A percentile compares a stretch with the other conserved stretches of the same genome.
These are phyloP conservation scores for Muscicapa adusta DNA, from an alignment of 2,113 vertebrate species.

Conservation along the genomic window DNA sequence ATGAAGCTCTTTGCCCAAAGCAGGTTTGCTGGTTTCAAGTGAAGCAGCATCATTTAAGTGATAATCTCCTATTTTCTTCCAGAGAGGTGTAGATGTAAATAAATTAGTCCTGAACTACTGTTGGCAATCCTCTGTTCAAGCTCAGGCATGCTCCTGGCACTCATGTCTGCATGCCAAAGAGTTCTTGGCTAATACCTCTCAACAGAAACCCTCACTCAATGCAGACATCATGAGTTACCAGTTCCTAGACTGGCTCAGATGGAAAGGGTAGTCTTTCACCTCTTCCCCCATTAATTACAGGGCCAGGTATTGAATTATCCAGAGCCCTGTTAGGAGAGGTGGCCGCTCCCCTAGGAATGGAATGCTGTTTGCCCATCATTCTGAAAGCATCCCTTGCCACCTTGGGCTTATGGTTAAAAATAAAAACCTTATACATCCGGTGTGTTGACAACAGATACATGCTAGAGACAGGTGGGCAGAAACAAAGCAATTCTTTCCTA, in stretches of 20 bases:
- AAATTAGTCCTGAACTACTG: neutral
- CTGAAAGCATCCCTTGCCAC: neutral
- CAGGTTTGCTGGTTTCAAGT: neutral
- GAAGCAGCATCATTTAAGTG: neutral
- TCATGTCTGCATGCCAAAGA: neutral
- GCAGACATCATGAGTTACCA: neutral
- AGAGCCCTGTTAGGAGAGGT: neutral
- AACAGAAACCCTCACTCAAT: neutral
- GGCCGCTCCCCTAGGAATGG: neutral
- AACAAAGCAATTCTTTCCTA: neutral
- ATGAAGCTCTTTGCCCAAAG: neutral
- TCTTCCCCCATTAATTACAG: conserved; percentile 12
- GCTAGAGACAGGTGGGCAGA: neutral
- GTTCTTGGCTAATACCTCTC: neutral
- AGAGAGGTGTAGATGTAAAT: neutral
- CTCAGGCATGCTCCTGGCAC: neutral
- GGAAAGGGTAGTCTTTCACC: neutral
- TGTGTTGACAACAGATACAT: neutral
- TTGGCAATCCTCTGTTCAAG: neutral
- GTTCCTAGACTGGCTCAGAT: neutral
- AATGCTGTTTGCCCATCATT: neutral
- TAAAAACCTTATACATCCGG: neutral
- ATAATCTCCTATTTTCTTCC: conserved; percentile 4
- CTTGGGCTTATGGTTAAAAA: neutral
- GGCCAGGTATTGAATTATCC: neutral